A percentile compares a stretch with the other conserved stretches of the same genome.
phyloP scores from a whole-genome alignment of 2,113 vertebrate species.

The Pelecanoides urinatrix region DNA sequence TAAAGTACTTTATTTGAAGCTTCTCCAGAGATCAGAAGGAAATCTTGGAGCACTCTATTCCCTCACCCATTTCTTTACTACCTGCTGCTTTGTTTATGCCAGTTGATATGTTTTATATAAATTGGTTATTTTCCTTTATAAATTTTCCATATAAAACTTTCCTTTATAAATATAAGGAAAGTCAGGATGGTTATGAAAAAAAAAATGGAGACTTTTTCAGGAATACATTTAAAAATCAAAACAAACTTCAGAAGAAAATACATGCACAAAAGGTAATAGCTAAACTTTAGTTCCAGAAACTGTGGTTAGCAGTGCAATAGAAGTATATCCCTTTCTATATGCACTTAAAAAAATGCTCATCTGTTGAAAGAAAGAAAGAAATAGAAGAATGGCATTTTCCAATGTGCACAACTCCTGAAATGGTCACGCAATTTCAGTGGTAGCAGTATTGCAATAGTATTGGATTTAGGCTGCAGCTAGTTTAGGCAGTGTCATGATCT shows the following conservation, averaged over 20 bases:
- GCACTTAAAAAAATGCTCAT: neutral
- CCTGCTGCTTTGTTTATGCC: neutral
- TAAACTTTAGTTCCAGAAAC: neutral
- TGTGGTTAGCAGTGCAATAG: neutral
- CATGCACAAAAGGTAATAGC: neutral
- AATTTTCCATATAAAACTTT: neutral
- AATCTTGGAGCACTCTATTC: neutral
- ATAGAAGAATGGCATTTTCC: neutral
- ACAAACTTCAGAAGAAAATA: neutral
- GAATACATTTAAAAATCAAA: neutral
- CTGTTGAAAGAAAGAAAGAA: neutral
- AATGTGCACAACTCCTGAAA: neutral
- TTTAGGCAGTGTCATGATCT: neutral
- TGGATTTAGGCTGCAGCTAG: neutral
- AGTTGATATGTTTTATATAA: neutral
- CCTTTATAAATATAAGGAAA: neutral
- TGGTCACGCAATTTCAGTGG: neutral
- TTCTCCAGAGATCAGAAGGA: neutral
- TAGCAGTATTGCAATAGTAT: neutral
- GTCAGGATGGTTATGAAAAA: neutral
- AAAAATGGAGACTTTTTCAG: neutral
- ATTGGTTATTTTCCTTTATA: neutral
- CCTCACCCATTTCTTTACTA: neutral
- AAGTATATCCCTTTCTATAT: neutral
- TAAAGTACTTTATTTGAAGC: neutral